Evolutionary conservation across 2,888 invertebrate species (phyloP), one percentile per base, ranked within the genome.

Genomic region (Glyphotaelius pellucidus): DNA sequence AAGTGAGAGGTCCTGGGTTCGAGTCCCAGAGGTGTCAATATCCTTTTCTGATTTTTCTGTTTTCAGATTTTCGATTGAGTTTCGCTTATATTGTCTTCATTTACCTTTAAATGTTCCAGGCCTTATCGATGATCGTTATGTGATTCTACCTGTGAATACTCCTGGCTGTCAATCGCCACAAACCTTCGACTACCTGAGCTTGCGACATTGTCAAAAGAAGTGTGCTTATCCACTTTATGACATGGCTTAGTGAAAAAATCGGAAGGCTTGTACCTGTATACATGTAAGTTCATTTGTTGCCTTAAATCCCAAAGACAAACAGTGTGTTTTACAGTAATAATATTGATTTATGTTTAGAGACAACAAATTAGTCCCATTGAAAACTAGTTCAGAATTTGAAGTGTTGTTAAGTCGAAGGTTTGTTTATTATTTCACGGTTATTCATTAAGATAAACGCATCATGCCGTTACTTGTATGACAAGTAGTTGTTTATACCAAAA

Each of bases 161-260:
- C 83, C 19, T 25, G 83, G 35, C 35, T 83, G 83, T 83, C 83
- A 83, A 83, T 83, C 25, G 32, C 83, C 47, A 86, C 85, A 86
- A 86, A 30, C 42, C 19, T 38, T 42, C 38, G 30, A 86, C 85
- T 86, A 86, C 85, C 85, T 86, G 85, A n/a, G 1, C 67, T 67
- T 25, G 67, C 25, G 42, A 42, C 42, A 47, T 38, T n/a, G 85
- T 42, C 47, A 25, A 30, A 86, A 67, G 19, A 67, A 86, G 85
- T 86, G 47, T 38, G 42, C 30, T 83, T 35, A 83, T 31, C 35
- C 19, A 83, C 32, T 83, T 83, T 83, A 83, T 83, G 83, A 25
- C 83, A 19, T 11, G 67, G 25, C 35, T 83, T 35, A n/a, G 85
- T 47, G 25, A 42, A 86, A 38, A 86, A 35, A 86, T 86, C 47